These are phyloP conservation scores for Drosophila rubida DNA, from an alignment of 2,888 invertebrate genomes.

Conservation along the genomic window DNA sequence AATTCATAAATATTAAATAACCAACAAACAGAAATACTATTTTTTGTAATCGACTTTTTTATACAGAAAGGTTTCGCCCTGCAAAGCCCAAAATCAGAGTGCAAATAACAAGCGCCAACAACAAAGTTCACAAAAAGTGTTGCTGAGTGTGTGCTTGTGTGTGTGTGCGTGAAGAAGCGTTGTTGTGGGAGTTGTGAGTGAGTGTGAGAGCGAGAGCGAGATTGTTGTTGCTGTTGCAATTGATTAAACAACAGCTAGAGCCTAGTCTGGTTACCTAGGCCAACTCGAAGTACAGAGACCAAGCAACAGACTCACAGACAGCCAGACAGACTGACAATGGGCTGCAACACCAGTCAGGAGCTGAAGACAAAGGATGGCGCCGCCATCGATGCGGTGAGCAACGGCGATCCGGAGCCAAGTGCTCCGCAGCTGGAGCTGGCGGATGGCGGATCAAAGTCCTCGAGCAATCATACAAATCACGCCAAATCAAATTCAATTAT, in stretches of 20 bases:
- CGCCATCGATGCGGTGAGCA: conserved; percentile 69
- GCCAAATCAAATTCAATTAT: conserved; percentile 82
- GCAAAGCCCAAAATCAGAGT: conserved; percentile 41
- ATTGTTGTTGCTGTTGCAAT: conserved; percentile 62
- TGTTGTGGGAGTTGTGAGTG: conserved; percentile 7
- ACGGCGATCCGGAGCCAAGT: conserved; percentile 61
- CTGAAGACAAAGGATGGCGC: conserved; percentile 82
- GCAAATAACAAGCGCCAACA: conserved; percentile 52
- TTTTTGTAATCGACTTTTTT: conserved; percentile 55
- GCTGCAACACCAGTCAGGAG: conserved; percentile 88
- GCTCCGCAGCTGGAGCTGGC: conserved; percentile 66
- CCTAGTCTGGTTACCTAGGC: conserved; percentile 69
- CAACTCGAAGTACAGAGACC: conserved; percentile 51
- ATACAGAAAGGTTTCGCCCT: conserved; percentile 60
- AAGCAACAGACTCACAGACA: conserved; percentile 34
- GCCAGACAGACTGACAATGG: conserved; percentile 79
- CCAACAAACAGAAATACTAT: conserved; percentile 9
- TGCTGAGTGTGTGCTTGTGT: conserved; percentile 12
- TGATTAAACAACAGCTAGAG: conserved; percentile 79
- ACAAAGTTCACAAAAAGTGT: conserved; percentile 31
- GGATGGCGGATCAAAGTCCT: conserved; percentile 54
- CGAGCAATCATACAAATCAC: conserved; percentile 77
- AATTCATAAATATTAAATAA: conserved; percentile 9
- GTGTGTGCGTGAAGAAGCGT: conserved; percentile 30
- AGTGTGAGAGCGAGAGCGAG: conserved; percentile 15